Conservation (phyloP, 2,888 invertebrate genomes). For the Pyrgus malvae region DNA sequence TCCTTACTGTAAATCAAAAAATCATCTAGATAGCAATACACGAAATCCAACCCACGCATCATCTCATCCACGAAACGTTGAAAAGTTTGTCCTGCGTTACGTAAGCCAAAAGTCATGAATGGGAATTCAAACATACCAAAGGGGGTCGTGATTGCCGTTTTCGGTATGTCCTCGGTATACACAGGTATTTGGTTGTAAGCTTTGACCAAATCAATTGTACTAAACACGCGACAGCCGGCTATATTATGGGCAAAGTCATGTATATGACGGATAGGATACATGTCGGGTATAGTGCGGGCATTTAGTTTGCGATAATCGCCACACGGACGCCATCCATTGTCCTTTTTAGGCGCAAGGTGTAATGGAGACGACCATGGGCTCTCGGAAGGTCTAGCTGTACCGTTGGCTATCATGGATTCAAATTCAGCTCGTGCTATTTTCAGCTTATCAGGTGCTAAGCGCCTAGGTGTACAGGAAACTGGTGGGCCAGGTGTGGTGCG, state of each 20-base stretch:
- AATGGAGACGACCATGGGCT: not conserved
- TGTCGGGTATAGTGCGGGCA: constrained; percentile 8
- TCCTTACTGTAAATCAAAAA: not conserved
- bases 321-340: constrained; percentile 8
- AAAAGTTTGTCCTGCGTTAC: constrained; percentile 53
- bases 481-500: not conserved
- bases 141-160: constrained; percentile 44
- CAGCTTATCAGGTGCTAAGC: not conserved
- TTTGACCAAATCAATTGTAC: constrained; percentile 33
- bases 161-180: constrained; percentile 30
- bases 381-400: not conserved
- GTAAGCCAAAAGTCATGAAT: constrained; percentile 46
- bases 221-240: constrained; percentile 29
- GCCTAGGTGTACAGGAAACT: not conserved
- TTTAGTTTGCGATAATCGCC: constrained; percentile 14
- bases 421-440: not conserved
- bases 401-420: not conserved
- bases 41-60: not conserved
- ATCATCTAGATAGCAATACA: not conserved
- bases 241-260: constrained; percentile 30
- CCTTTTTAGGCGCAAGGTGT: constrained; percentile 4
- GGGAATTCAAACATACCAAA: constrained; percentile 44
- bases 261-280: constrained; percentile 32
- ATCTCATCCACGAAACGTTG: constrained; percentile 39
- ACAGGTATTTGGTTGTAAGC: constrained; percentile 25